Conservation (phyloP, 1,140 invertebrate species). For the Bombus haemorrhoidalis region DNA sequence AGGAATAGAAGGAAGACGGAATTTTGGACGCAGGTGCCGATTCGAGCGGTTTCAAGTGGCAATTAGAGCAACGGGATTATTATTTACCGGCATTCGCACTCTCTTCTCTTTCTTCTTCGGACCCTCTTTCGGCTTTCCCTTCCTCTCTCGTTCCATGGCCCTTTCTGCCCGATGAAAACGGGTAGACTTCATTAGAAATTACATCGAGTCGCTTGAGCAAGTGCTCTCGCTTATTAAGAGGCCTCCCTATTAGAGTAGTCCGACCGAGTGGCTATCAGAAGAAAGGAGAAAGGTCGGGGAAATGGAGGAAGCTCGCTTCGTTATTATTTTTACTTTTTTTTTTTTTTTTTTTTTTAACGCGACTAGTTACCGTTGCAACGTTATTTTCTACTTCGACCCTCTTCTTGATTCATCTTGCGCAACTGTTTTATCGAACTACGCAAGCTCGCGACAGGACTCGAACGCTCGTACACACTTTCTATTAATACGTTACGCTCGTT, state of each 20-base stretch:
- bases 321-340: no score
- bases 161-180: conserved; percentile 9
- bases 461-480: no score
- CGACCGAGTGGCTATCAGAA: conserved; percentile 16
- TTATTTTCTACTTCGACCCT: no score
- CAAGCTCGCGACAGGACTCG: no score
- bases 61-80: conserved; percentile 46
- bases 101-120: not conserved
- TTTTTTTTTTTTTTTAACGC: no score
- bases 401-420: no score
- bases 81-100: conserved; percentile 33
- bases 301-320: not conserved
- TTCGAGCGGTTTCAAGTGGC: conserved; percentile 32
- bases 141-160: not conserved
- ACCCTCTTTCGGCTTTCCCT: not conserved
- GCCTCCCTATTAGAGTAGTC: conserved; percentile 27
- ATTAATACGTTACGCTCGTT: no score
- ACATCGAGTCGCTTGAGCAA: conserved; percentile 42
- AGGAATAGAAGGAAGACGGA: not conserved
- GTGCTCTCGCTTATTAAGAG: conserved; percentile 44
- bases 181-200: conserved; percentile 42
- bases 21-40: conserved; percentile 19
- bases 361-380: not conserved
- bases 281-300: not conserved
- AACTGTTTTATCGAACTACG: no score